Evolutionary conservation across 2,888 invertebrate genomes (phyloP).

Genomic region (Peribatodes rhomboidaria): DNA sequence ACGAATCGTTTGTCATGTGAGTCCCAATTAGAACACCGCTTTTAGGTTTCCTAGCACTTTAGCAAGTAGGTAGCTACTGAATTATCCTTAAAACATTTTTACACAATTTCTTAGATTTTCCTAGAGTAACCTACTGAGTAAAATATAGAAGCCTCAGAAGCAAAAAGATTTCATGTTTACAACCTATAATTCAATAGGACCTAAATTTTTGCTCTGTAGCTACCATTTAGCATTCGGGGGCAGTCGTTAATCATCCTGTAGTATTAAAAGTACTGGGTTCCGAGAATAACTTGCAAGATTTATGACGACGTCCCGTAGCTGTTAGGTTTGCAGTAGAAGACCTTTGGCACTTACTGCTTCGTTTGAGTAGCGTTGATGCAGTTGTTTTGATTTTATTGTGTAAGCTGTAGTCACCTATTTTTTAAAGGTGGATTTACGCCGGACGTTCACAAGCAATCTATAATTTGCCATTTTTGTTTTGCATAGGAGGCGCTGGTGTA

Average conservation of each 20-base stretch:
- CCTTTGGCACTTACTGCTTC: neutral
- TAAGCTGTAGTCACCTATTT: no score
- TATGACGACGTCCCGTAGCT: slow-evolving; percentile 30
- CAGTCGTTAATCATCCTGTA: slow-evolving; percentile 48
- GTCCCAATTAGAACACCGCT: no score
- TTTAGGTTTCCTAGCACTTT: no score
- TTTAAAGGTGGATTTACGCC: no score
- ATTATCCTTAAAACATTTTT: no score
- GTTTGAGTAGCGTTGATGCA: no score
- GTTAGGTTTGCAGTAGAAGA: slow-evolving; percentile 12
- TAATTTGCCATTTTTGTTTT: no score
- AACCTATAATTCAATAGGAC: slow-evolving; percentile 39
- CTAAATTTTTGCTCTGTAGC: slow-evolving; percentile 42
- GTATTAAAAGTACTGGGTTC: slow-evolving; percentile 51
- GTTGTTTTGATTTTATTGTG: no score
- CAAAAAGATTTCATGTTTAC: slow-evolving; percentile 28
- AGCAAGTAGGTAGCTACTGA: no score
- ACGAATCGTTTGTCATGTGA: no score
- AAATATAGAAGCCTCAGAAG: slow-evolving; percentile 21
- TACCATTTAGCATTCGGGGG: slow-evolving; percentile 42
- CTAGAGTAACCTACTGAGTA: neutral
- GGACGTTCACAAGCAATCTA: no score
- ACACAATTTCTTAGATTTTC: neutral
- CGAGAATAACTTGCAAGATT: slow-evolving; percentile 49
- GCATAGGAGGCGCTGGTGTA: no score